Conservation (phyloP, 2,888 invertebrate genomes). For the Lithodes maja region DNA sequence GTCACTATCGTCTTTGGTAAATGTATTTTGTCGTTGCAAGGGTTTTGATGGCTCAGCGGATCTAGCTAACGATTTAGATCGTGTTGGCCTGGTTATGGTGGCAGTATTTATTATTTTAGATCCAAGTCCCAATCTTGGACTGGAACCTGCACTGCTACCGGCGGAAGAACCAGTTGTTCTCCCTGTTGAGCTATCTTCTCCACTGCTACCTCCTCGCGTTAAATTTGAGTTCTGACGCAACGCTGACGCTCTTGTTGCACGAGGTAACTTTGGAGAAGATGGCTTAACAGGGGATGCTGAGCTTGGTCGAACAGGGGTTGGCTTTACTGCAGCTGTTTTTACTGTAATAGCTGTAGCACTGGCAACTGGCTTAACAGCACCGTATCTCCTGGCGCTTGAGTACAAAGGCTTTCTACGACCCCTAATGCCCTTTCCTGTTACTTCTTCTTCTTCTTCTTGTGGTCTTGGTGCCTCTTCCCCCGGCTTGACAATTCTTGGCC, state of each 20-base stretch:
- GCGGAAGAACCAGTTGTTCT: slow-evolving; percentile 66
- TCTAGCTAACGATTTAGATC: slow-evolving; percentile 56
- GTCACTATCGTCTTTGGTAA: slow-evolving; percentile 83
- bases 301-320: slow-evolving; percentile 79
- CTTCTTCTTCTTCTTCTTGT: slow-evolving; percentile 72
- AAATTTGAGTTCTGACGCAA: slow-evolving; percentile 72
- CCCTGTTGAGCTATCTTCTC: slow-evolving; percentile 67
- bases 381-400: slow-evolving; percentile 48
- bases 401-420: slow-evolving; percentile 80
- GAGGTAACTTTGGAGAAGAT: slow-evolving; percentile 72
- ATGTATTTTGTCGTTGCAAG: slow-evolving; percentile 90
- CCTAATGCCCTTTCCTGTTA: slow-evolving; percentile 79
- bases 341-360: slow-evolving; percentile 59
- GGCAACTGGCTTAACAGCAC: slow-evolving; percentile 23
- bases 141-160: slow-evolving; percentile 71
- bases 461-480: slow-evolving; percentile 71
- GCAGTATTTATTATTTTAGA: slow-evolving; percentile 71
- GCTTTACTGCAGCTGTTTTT: slow-evolving; percentile 47
- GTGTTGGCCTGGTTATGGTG: slow-evolving; percentile 72
- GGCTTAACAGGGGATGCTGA: slow-evolving; percentile 77
- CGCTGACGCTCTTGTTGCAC: slow-evolving; percentile 73
- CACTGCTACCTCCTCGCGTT: slow-evolving; percentile 68
- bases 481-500: slow-evolving; percentile 78
- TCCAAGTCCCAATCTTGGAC: slow-evolving; percentile 73
- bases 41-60: slow-evolving; percentile 74